Conservation (phyloP, 2,797 vertebrate genomes). For the Leptodactylus fallax region DNA sequence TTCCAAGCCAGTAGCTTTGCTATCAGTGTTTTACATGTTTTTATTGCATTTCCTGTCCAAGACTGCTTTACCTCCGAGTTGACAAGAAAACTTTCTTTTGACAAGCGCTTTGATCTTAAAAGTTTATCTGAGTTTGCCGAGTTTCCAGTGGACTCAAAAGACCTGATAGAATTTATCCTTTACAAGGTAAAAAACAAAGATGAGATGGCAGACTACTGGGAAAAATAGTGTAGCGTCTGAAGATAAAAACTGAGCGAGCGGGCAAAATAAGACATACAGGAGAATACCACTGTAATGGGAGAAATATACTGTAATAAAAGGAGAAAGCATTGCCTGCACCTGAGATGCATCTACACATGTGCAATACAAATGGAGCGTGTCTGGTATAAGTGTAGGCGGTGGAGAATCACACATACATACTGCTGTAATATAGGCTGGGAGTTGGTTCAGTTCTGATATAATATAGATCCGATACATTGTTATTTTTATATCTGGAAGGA, state of each 20-base stretch:
- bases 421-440: not conserved
- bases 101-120: conserved; percentile 40
- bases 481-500: not conserved
- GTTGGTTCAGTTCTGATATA: not conserved
- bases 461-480: not conserved
- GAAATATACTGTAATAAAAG: not conserved
- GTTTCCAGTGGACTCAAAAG: conserved; percentile 38
- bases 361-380: not conserved
- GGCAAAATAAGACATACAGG: not conserved
- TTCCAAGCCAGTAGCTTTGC: conserved; percentile 19
- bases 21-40: conserved; percentile 29
- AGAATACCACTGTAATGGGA: conserved; percentile 26
- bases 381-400: not conserved
- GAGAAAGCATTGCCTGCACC: not conserved
- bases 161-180: conserved; percentile 28
- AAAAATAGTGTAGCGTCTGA: conserved; percentile 26
- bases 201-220: conserved; percentile 24
- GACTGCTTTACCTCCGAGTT: conserved; percentile 18
- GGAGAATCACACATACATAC: not conserved
- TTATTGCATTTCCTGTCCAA: conserved; percentile 27
- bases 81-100: conserved; percentile 23
- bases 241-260: conserved; percentile 16
- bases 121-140: conserved; percentile 37
- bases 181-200: conserved; percentile 39
- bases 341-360: not conserved